Evolutionary conservation across 2,797 vertebrate genomes (phyloP).

Genomic region (Buceros bicornis): DNA sequence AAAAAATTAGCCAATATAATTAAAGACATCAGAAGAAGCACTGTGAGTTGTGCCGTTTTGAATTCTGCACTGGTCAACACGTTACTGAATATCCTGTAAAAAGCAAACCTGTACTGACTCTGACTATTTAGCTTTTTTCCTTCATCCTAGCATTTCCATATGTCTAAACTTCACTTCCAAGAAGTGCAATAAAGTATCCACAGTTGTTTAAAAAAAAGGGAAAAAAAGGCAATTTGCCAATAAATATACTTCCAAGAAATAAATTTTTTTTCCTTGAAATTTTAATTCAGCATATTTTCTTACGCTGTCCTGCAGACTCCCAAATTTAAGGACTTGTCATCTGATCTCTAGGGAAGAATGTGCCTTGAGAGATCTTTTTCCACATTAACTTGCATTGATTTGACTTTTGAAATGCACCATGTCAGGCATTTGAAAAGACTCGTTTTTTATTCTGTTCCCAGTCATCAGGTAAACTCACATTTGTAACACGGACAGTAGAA

Average conservation of each 20-base stretch:
- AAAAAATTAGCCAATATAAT: conserved; percentile 30
- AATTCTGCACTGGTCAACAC: not conserved
- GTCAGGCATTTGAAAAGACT: not conserved
- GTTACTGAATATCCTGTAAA: not conserved
- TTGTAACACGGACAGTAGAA: not conserved
- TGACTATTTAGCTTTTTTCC: not conserved
- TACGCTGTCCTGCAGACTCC: not conserved
- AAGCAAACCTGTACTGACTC: not conserved
- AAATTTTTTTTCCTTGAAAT: not conserved
- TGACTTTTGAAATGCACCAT: not conserved
- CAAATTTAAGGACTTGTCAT: not conserved
- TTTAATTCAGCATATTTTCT: not conserved
- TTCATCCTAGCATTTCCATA: not conserved
- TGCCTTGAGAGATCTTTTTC: not conserved
- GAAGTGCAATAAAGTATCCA: not conserved
- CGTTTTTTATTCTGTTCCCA: not conserved
- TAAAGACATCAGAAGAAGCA: not conserved
- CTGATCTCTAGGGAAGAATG: not conserved
- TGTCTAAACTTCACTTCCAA: not conserved
- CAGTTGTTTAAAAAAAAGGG: not conserved
- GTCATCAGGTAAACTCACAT: not conserved
- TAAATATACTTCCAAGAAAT: not conserved
- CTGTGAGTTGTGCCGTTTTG: not conserved
- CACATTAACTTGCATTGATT: not conserved
- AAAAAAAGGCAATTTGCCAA: not conserved